phyloP scores from a whole-genome alignment of 2,888 invertebrate species.

The Yponomeuta evonymella region DNA sequence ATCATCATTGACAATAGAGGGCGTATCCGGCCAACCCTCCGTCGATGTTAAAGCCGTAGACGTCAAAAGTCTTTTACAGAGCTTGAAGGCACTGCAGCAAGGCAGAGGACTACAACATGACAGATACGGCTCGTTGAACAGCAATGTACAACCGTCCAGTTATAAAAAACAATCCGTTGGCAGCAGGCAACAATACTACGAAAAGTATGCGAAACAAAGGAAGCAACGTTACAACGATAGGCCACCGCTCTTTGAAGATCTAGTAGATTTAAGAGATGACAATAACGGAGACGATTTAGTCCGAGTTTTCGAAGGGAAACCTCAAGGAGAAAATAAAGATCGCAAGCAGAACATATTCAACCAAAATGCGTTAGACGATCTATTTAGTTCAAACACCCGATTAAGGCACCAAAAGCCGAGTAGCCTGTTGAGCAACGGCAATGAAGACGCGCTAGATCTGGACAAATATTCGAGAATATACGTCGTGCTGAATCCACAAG shows the following conservation, averaged over 20 bases:
- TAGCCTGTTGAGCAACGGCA: slow-evolving; percentile 11
- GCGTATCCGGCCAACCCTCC: background rate
- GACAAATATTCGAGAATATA: slow-evolving; percentile 46
- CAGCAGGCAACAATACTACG: background rate
- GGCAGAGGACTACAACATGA: slow-evolving; percentile 17
- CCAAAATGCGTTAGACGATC: background rate
- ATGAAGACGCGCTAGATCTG: slow-evolving; percentile 1
- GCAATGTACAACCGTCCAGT: background rate
- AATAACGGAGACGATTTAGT: background rate
- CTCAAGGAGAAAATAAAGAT: background rate
- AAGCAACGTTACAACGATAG: background rate
- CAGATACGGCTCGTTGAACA: slow-evolving; percentile 8
- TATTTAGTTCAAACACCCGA: slow-evolving; percentile 1
- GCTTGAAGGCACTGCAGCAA: slow-evolving; percentile 21
- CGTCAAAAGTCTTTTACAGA: slow-evolving; percentile 23
- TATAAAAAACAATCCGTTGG: background rate
- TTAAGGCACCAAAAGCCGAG: background rate
- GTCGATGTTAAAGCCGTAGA: slow-evolving; percentile 15
- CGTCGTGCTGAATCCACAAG: slow-evolving; percentile 43
- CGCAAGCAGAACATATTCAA: background rate
- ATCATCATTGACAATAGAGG: slow-evolving; percentile 17
- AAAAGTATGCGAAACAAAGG: background rate
- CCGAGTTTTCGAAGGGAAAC: background rate
- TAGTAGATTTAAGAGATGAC: background rate
- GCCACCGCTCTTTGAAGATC: background rate